Evolutionary conservation across 2,888 invertebrate species (phyloP), one percentile per base, ranked within the genome.

Genomic region (Apodemia duryi): DNA sequence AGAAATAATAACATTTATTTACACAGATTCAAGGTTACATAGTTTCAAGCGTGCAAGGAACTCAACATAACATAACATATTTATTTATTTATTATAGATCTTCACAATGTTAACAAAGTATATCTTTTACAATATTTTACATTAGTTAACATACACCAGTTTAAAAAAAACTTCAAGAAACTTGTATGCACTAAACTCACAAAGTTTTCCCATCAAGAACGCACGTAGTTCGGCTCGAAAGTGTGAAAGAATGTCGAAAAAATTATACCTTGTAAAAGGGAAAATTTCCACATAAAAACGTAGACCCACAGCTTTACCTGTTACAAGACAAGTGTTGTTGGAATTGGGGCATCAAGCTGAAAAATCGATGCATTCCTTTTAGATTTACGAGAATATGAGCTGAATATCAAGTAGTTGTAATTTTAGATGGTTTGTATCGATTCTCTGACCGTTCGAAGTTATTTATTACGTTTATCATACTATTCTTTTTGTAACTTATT

Each of bases 201-300:
- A 78, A 83, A 83, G 73, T 83, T 84, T 80, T 77, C 75, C 70
- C 76, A 76, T 75, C 75, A 74, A 70, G 71, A 73, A 72, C 75
- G 75, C 75, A 70, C 74, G 76, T 78, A 74, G 70, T 74, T 77
- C 77, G 73, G 73, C 9, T 76, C 78, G 77, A 84, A 85, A 88
- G 88, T 88, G 88, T 86, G 81, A 87, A 88, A 86, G 79, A 85
- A 76, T 88, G 88, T 88, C 78, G 68, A 67, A 79, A 21, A 80
- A 79, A 82, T 80, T 78, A 79, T 73, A 70, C 74, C 74, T 75
- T 73, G 73, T 72, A 72, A 79, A 80, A 76, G 79, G 82, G 80
- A 80, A 81, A 82, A 79, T 75, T 82, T 77, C 80, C 81, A 79
- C 73, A 81, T 81, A 84, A 79, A 81, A 78, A 77, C 78, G 77